Conservation (phyloP, 2,797 vertebrate genomes). For the Balearica regulorum region DNA sequence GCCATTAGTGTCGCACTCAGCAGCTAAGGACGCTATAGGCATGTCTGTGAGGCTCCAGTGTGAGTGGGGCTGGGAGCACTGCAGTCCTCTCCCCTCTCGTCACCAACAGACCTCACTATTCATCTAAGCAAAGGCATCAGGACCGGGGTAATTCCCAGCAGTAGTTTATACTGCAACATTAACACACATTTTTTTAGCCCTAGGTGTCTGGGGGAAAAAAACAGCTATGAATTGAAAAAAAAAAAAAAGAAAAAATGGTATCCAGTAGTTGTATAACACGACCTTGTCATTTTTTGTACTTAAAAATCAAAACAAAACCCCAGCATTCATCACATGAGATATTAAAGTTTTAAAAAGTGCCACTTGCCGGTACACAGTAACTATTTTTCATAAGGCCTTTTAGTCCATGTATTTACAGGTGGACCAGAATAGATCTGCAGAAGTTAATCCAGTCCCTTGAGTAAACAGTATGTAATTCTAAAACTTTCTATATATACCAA, state of each 20-base stretch:
- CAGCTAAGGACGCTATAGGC: background rate
- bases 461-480: conserved; percentile 37
- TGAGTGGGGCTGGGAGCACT: background rate
- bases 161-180: background rate
- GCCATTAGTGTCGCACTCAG: background rate
- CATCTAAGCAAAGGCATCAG: background rate
- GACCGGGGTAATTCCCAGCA: background rate
- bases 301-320: background rate
- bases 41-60: background rate
- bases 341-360: conserved; percentile 25
- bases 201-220: background rate
- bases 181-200: background rate
- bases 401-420: conserved; percentile 42
- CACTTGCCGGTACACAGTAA: conserved; percentile 7
- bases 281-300: conserved; percentile 41
- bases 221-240: background rate
- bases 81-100: background rate
- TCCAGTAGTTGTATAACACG: background rate
- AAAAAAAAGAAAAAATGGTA: background rate
- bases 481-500: conserved; percentile 34
- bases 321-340: background rate
- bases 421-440: conserved; percentile 51
- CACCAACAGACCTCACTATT: background rate
- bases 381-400: conserved; percentile 41
- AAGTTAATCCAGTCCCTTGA: conserved; percentile 31